Evolutionary conservation across 2,797 vertebrate genomes (phyloP).

Genomic region (Enteromius fasciolatus): DNA sequence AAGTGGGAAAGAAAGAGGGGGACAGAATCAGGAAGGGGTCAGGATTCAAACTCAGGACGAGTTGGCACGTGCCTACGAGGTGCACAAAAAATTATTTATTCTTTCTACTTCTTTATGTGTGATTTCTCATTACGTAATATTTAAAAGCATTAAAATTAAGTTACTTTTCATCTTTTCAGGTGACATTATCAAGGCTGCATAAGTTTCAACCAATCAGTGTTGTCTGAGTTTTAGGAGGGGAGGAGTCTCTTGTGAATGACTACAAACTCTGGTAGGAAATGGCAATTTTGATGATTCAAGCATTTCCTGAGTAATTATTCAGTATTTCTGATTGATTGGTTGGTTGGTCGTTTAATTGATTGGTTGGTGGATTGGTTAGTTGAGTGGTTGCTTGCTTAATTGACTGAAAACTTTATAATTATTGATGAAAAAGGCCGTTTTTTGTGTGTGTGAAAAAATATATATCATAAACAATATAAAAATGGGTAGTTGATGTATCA

Average conservation of each 20-base stretch:
- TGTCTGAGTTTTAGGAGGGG: background rate
- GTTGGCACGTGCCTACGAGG: background rate
- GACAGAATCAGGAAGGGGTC: background rate
- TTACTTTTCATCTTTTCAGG: background rate
- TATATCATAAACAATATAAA: background rate
- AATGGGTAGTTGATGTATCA: too few species aligned
- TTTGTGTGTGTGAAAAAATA: background rate
- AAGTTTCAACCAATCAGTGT: background rate
- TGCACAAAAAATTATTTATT: background rate
- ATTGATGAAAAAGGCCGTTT: too few species aligned
- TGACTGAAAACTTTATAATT: background rate
- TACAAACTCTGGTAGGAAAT: background rate
- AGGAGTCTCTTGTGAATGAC: background rate
- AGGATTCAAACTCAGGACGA: background rate
- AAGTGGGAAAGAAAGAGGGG: background rate
- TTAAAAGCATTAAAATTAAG: background rate
- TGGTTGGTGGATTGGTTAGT: too few species aligned
- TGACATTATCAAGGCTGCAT: background rate
- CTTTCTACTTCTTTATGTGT: background rate
- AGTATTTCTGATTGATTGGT: background rate
- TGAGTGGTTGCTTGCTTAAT: too few species aligned
- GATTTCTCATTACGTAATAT: background rate
- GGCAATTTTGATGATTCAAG: background rate
- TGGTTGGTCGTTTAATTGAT: too few species aligned
- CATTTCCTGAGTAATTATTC: too few species aligned